These are phyloP conservation scores for Orthonyx spaldingii DNA, from an alignment of 2,113 vertebrate species.

Conservation along the genomic window DNA sequence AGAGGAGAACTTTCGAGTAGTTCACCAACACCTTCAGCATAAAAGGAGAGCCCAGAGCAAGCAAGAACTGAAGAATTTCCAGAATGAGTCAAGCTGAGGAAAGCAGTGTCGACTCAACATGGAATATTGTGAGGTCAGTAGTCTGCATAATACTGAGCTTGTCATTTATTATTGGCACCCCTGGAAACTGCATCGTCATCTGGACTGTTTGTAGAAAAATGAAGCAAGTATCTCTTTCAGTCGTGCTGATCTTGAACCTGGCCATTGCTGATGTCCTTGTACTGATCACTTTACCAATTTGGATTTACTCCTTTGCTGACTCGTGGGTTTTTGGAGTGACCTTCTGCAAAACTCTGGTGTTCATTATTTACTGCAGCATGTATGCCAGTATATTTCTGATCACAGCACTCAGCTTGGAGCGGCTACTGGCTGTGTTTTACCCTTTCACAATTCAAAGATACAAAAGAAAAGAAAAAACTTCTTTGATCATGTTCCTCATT, in stretches of 20 bases:
- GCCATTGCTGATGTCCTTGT: slow-evolving; percentile 70
- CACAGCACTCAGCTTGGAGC: slow-evolving; percentile 70
- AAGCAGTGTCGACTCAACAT: background rate
- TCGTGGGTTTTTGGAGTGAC: slow-evolving; percentile 55
- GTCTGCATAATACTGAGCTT: slow-evolving; percentile 45
- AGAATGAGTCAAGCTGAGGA: slow-evolving; percentile 35
- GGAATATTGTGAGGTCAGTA: slow-evolving; percentile 3
- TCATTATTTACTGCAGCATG: slow-evolving; percentile 67
- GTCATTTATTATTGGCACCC: slow-evolving; percentile 64
- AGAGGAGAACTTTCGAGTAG: background rate
- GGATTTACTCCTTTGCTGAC: slow-evolving; percentile 68
- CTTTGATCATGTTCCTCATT: background rate
- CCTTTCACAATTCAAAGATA: slow-evolving; percentile 56
- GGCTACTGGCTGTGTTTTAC: slow-evolving; percentile 68
- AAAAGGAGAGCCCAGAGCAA: background rate
- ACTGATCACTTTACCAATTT: slow-evolving; percentile 69
- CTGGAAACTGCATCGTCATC: slow-evolving; percentile 68
- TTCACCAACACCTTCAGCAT: background rate
- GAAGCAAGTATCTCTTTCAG: slow-evolving; percentile 59
- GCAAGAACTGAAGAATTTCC: background rate
- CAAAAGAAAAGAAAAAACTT: background rate
- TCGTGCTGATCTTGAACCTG: slow-evolving; percentile 71
- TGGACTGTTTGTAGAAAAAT: slow-evolving; percentile 55
- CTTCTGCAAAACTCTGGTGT: slow-evolving; percentile 65
- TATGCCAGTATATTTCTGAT: slow-evolving; percentile 72